phyloP scores from a whole-genome alignment of 2,888 invertebrate species.

The Aleiodes alternator region DNA sequence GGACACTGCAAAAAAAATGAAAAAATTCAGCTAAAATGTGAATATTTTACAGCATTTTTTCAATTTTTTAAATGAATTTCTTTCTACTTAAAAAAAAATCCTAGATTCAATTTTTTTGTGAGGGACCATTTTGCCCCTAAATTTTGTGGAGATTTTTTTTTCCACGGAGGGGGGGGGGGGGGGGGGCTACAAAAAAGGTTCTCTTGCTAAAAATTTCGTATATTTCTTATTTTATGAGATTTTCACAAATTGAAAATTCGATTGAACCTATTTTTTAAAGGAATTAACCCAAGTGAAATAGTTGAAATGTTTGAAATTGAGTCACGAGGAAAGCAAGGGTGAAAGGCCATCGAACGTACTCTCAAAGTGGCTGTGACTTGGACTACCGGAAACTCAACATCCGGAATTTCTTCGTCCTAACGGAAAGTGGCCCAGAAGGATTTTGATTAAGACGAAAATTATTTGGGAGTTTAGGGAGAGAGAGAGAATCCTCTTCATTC shows the following conservation, averaged over 20 bases:
- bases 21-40: too few species aligned
- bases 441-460: slow-evolving; percentile 31
- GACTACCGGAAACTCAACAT: slow-evolving; percentile 40
- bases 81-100: too few species aligned
- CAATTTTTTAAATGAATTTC: too few species aligned
- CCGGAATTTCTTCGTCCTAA: slow-evolving; percentile 25
- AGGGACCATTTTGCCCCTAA: too few species aligned
- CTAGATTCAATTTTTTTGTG: too few species aligned
- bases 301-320: slow-evolving; percentile 26
- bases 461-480: slow-evolving; percentile 2
- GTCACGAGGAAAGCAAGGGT: slow-evolving; percentile 9
- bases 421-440: slow-evolving; percentile 30
- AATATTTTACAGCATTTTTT: too few species aligned
- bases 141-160: too few species aligned
- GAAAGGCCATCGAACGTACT: slow-evolving; percentile 41
- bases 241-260: neutral
- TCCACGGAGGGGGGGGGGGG: too few species aligned
- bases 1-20: too few species aligned
- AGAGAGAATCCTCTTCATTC: too few species aligned
- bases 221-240: neutral
- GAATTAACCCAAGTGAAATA: slow-evolving; percentile 4
- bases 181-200: too few species aligned
- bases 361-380: neutral
- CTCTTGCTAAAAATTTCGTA: neutral
- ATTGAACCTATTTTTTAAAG: neutral